Evolutionary conservation across 2,797 vertebrate species (phyloP).

Genomic region (Loris lydekkerianus): DNA sequence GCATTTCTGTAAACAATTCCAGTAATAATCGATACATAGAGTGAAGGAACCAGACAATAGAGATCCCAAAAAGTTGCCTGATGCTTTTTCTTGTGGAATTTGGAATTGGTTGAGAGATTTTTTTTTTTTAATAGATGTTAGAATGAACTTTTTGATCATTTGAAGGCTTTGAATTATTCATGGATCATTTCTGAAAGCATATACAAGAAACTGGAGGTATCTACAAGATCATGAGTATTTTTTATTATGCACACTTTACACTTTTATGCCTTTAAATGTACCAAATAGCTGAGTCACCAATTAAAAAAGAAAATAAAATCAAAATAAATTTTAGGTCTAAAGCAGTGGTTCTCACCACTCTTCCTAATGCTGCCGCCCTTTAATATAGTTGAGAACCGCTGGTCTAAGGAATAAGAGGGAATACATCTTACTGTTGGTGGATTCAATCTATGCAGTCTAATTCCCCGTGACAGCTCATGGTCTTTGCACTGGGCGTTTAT

Average conservation of each 20-base stretch:
- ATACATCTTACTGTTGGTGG: neutral
- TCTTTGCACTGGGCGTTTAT: neutral
- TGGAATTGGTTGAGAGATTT: constrained; percentile 34
- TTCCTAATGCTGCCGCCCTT: too few relatives aligned
- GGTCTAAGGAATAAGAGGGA: neutral
- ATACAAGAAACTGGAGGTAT: neutral
- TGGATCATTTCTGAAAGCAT: constrained; percentile 48
- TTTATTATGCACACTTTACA: neutral
- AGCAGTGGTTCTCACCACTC: neutral
- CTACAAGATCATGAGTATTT: neutral
- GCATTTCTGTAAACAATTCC: constrained; percentile 58
- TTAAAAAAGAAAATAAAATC: constrained; percentile 50
- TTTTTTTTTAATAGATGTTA: constrained; percentile 36
- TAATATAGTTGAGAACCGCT: too few relatives aligned
- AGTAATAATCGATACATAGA: constrained; percentile 36
- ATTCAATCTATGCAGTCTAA: neutral
- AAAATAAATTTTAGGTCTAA: constrained; percentile 13
- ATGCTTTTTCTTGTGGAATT: constrained; percentile 52
- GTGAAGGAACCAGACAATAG: constrained; percentile 28
- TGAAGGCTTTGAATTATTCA: constrained; percentile 58
- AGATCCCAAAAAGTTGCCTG: neutral
- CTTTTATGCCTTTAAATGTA: constrained; percentile 26
- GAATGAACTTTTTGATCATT: constrained; percentile 14
- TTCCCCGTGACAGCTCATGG: neutral
- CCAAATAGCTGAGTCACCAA: neutral